Percentiles rank a stretch among this genome's conserved stretches.
Evolutionary conservation across 1,140 invertebrate genomes (phyloP).

Genomic region (Ericerus pela): DNA sequence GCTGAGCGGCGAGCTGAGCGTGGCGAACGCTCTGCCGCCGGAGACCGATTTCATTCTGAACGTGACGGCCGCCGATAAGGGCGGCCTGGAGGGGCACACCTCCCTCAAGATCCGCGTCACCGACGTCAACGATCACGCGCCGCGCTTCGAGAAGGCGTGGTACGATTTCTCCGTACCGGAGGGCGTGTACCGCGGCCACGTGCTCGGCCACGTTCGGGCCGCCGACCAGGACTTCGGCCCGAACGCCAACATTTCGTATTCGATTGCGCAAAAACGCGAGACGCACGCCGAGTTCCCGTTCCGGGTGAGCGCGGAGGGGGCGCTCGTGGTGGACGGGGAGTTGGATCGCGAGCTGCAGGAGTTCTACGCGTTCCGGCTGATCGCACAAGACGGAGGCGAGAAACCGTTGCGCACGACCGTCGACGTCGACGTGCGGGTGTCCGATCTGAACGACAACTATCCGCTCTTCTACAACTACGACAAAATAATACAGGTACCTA

Average conservation of each 20-base stretch:
- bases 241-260: slow-evolving; percentile 61
- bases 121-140: slow-evolving; percentile 75
- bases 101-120: slow-evolving; percentile 49
- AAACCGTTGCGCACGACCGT: slow-evolving; percentile 49
- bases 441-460: slow-evolving; percentile 62
- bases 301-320: slow-evolving; percentile 51
- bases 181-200: slow-evolving; percentile 49
- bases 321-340: slow-evolving; percentile 55
- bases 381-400: slow-evolving; percentile 51
- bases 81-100: slow-evolving; percentile 49
- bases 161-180: slow-evolving; percentile 72
- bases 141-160: slow-evolving; percentile 60
- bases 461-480: slow-evolving; percentile 51
- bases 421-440: slow-evolving; percentile 59
- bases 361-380: slow-evolving; percentile 53
- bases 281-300: slow-evolving; percentile 44
- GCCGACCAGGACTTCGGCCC: slow-evolving; percentile 56
- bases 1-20: slow-evolving; percentile 52
- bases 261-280: slow-evolving; percentile 41
- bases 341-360: slow-evolving; percentile 61
- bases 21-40: slow-evolving; percentile 42
- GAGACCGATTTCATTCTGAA: slow-evolving; percentile 64
- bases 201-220: slow-evolving; percentile 59
- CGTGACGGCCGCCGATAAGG: slow-evolving; percentile 58
- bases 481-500: slow-evolving; percentile 12